Percentiles rank a stretch among this genome's conserved stretches.
These are phyloP conservation scores for Psilopsiagon aurifrons DNA, from an alignment of 2,113 vertebrate species.

Conservation along the genomic window DNA sequence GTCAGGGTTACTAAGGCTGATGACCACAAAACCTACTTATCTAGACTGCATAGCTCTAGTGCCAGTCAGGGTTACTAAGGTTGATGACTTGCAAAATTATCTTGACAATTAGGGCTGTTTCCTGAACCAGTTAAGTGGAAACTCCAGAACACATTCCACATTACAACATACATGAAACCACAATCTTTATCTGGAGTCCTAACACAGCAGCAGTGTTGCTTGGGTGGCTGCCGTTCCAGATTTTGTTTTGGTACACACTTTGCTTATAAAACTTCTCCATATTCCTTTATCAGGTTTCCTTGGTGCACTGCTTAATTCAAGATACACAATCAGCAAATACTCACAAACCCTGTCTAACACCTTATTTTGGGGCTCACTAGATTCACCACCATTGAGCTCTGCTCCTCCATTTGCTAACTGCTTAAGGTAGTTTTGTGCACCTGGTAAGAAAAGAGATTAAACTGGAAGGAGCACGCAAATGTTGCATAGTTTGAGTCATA, in stretches of 20 bases:
- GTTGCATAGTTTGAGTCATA: not conserved
- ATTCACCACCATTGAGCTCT: not conserved
- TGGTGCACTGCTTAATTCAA: not conserved
- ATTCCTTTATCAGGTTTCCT: not conserved
- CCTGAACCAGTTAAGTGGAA: not conserved
- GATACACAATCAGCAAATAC: not conserved
- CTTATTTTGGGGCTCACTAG: not conserved
- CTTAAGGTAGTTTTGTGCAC: not conserved
- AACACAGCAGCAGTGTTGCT: not conserved
- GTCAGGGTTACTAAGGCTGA: not conserved
- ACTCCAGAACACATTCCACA: not conserved
- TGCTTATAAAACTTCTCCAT: not conserved
- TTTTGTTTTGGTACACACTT: not conserved
- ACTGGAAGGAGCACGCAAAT: not conserved
- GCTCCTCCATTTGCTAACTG: not conserved
- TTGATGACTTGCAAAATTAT: not conserved
- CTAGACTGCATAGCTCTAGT: not conserved
- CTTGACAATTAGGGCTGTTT: not conserved
- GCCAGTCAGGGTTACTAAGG: not conserved
- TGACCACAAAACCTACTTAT: not conserved
- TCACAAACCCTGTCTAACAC: not conserved
- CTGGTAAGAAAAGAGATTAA: not conserved
- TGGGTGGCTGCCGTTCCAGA: not conserved
- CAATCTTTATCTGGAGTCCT: not conserved
- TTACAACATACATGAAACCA: not conserved